Evolutionary conservation across 2,797 vertebrate genomes (phyloP).

Genomic region (Amblyopsis hoosieri): DNA sequence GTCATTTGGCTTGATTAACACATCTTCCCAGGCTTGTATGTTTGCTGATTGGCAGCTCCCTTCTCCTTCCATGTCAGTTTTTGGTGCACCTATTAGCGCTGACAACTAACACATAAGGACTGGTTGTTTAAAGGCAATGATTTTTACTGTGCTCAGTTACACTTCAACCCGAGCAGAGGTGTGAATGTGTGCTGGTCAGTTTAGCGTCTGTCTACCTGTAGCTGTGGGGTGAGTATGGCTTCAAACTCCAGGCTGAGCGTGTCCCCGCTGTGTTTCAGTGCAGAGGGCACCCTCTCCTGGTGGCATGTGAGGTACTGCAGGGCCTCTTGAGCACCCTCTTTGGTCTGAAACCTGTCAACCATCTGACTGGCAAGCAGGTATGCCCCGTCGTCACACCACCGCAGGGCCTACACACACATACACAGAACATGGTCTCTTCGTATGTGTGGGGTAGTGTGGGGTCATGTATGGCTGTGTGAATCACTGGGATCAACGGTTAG

Average conservation of each 20-base stretch:
- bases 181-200: neutral
- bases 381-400: slow-evolving; percentile 92
- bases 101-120: no score
- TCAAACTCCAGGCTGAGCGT: slow-evolving; percentile 85
- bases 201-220: slow-evolving; percentile 81
- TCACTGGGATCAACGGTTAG: neutral
- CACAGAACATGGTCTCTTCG: neutral
- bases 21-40: no score
- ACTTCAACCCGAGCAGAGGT: neutral
- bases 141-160: neutral
- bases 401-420: slow-evolving; percentile 76
- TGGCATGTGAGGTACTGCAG: slow-evolving; percentile 86
- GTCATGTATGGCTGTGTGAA: slow-evolving; percentile 10
- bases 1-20: no score
- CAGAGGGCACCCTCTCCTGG: slow-evolving; percentile 82
- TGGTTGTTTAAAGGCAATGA: no score
- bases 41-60: no score
- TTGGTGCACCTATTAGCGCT: no score
- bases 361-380: slow-evolving; percentile 93
- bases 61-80: no score
- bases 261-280: slow-evolving; percentile 79
- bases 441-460: slow-evolving; percentile 4
- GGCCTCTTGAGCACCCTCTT: slow-evolving; percentile 88
- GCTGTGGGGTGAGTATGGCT: slow-evolving; percentile 84
- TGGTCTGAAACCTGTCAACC: slow-evolving; percentile 89